Conservation (phyloP, 2,888 invertebrate genomes). For the Drosophila histrio region DNA sequence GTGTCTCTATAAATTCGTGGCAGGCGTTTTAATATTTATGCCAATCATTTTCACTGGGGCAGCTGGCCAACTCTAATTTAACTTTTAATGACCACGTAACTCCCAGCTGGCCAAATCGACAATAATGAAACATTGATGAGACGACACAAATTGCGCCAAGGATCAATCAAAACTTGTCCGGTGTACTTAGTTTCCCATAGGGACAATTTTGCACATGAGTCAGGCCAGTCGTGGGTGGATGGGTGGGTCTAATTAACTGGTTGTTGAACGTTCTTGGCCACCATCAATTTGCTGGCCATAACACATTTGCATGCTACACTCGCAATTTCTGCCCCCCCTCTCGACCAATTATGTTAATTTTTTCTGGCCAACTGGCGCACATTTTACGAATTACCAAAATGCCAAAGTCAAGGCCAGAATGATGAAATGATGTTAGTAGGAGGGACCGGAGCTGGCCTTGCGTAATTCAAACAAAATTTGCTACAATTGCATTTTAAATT, state of each 20-base stretch:
- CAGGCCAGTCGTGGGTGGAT: background rate
- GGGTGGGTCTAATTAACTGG: slow-evolving; percentile 51
- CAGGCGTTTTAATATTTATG: background rate
- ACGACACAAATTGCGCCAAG: slow-evolving; percentile 20
- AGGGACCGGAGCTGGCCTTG: background rate
- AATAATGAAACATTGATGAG: slow-evolving; percentile 47
- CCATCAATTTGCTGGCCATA: slow-evolving; percentile 24
- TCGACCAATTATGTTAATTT: slow-evolving; percentile 70
- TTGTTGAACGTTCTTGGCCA: slow-evolving; percentile 7
- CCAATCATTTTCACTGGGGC: slow-evolving; percentile 19
- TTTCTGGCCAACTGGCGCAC: slow-evolving; percentile 60
- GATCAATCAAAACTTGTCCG: slow-evolving; percentile 44
- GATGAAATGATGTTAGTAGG: background rate
- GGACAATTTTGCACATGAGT: slow-evolving; percentile 18
- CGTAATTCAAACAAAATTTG: slow-evolving; percentile 60
- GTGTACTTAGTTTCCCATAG: slow-evolving; percentile 15
- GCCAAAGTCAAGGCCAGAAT: slow-evolving; percentile 50
- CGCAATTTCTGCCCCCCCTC: background rate
- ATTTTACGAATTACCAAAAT: slow-evolving; percentile 63
- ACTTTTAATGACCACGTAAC: slow-evolving; percentile 19
- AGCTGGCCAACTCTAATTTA: slow-evolving; percentile 9
- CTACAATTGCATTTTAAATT: slow-evolving; percentile 66
- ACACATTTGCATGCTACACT: slow-evolving; percentile 46
- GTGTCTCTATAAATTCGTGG: background rate
- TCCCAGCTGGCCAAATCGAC: slow-evolving; percentile 8